Evolutionary conservation across 1,140 invertebrate species (phyloP).

Genomic region (Paraescarpia echinospica): DNA sequence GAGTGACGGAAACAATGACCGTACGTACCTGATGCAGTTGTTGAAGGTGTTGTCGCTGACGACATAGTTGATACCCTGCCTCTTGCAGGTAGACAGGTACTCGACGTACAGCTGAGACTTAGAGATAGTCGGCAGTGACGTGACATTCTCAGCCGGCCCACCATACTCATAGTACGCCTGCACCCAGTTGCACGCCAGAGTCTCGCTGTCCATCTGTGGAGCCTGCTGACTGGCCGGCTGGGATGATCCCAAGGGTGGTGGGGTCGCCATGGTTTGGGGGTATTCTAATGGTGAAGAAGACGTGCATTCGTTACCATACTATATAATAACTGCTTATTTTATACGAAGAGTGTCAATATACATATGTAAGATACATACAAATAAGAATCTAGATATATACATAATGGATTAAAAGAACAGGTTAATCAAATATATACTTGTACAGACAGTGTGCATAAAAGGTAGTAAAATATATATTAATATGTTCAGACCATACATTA

Average conservation of each 20-base stretch:
- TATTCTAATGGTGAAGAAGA: background rate
- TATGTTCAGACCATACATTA: too few relatives aligned
- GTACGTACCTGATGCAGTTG: constrained; percentile 48
- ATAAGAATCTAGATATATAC: too few relatives aligned
- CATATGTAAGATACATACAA: too few relatives aligned
- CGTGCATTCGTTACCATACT: too few relatives aligned
- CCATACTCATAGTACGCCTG: constrained; percentile 36
- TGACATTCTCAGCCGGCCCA: background rate
- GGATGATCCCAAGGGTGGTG: background rate
- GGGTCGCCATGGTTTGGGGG: background rate
- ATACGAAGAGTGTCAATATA: too few relatives aligned
- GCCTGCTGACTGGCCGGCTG: background rate
- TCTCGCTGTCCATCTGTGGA: constrained; percentile 39
- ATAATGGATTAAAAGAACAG: too few relatives aligned
- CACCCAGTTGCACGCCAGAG: constrained; percentile 48
- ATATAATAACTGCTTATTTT: too few relatives aligned
- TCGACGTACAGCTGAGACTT: constrained; percentile 43
- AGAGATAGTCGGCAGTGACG: background rate
- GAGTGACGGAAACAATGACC: background rate
- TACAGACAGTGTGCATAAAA: too few relatives aligned
- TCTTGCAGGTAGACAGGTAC: constrained; percentile 44
- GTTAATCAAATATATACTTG: too few relatives aligned
- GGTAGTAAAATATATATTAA: too few relatives aligned
- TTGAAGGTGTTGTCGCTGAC: constrained; percentile 40
- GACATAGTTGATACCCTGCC: constrained; percentile 38